These are phyloP conservation scores for Scartelaos histophorus DNA, from an alignment of 2,113 vertebrate species.

Conservation along the genomic window DNA sequence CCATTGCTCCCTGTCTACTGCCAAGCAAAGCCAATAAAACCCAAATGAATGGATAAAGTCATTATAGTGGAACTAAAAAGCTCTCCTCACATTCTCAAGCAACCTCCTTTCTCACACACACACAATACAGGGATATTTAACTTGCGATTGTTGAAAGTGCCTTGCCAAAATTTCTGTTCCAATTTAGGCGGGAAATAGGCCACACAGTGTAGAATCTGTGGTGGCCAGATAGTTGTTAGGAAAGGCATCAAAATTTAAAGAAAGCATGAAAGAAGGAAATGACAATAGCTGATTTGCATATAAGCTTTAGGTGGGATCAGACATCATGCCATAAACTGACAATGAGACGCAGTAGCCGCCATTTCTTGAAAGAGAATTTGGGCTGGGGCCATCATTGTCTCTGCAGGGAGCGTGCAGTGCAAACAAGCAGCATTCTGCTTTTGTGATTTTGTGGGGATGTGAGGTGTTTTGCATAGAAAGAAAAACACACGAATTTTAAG, in stretches of 20 bases:
- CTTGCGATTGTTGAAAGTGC: constrained; percentile 27
- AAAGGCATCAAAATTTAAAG: constrained; percentile 23
- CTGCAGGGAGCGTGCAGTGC: constrained; percentile 28
- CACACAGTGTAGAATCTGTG: constrained; percentile 45
- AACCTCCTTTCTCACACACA: constrained; percentile 25
- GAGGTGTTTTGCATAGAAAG: background rate
- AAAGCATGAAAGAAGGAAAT: background rate
- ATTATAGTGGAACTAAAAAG: constrained; percentile 58
- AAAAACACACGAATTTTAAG: background rate
- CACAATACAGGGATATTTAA: constrained; percentile 1
- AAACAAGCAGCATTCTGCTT: constrained; percentile 23
- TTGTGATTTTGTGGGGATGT: constrained; percentile 38
- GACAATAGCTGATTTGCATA: constrained; percentile 51
- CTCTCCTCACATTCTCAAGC: constrained; percentile 41
- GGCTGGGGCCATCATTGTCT: constrained; percentile 63
- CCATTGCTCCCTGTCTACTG: constrained; percentile 47
- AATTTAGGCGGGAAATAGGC: constrained; percentile 48
- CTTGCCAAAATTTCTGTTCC: constrained; percentile 23
- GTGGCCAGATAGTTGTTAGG: constrained; percentile 44
- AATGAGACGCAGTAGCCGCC: constrained; percentile 42
- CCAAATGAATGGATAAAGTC: constrained; percentile 69
- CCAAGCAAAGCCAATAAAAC: constrained; percentile 64
- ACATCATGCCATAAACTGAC: constrained; percentile 43
- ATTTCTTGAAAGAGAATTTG: constrained; percentile 54
- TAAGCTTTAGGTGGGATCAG: constrained; percentile 53